A percentile compares a stretch with the other conserved stretches of the same genome.
Conservation (phyloP, 2,888 invertebrate species). For the Tridacna gigas region DNA sequence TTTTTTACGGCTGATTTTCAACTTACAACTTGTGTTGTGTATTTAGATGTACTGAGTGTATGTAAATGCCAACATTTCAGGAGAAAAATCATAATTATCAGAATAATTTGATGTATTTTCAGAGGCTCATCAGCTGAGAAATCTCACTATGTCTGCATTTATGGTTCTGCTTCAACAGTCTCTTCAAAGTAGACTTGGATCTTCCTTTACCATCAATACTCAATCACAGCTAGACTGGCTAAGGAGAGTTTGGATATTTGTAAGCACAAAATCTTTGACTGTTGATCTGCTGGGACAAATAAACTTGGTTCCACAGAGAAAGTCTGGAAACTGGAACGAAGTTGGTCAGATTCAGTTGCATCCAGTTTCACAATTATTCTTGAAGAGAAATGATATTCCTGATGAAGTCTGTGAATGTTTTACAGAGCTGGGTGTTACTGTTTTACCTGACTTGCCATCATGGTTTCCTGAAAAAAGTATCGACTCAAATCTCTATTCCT, state of each 20-base stretch:
- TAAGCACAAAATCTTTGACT: background rate
- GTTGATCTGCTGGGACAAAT: background rate
- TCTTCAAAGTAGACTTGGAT: background rate
- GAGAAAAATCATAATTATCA: background rate
- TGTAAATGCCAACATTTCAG: too few species aligned
- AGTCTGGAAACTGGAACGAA: background rate
- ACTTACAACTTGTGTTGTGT: too few species aligned
- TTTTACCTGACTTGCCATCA: conserved; percentile 11
- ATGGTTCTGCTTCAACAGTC: background rate
- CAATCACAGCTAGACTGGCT: conserved; percentile 3
- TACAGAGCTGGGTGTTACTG: background rate
- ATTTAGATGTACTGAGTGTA: too few species aligned
- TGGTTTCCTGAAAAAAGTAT: background rate
- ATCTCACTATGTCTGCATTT: background rate
- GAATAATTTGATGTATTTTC: background rate
- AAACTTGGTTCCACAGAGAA: background rate
- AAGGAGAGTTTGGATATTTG: background rate
- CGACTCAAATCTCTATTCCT: background rate
- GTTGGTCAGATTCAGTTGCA: background rate
- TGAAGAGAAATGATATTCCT: background rate
- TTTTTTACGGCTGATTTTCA: too few species aligned
- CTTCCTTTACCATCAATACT: background rate
- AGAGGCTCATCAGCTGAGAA: background rate
- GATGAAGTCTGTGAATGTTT: conserved; percentile 13
- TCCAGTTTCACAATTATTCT: background rate